Evolutionary conservation across 2,797 vertebrate genomes (phyloP).

Genomic region (Notamacropus eugenii): DNA sequence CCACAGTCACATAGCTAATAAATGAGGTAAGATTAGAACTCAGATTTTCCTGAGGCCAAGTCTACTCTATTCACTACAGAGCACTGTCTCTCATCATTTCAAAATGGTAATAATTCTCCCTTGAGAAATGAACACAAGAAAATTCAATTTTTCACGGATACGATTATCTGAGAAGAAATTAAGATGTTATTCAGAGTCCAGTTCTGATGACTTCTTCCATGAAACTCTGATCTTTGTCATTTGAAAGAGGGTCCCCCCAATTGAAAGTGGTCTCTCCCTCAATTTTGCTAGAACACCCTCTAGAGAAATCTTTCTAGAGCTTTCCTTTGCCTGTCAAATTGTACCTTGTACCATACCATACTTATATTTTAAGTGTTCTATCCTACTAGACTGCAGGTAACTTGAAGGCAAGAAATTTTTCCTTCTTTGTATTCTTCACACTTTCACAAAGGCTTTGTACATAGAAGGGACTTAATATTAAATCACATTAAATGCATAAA

Average conservation of each 20-base stretch:
- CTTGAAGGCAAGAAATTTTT: background rate
- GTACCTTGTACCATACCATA: background rate
- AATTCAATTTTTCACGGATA: background rate
- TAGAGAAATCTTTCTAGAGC: background rate
- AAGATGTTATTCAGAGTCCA: background rate
- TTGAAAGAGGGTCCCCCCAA: background rate
- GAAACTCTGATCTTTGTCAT: background rate
- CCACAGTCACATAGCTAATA: background rate
- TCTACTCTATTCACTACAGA: background rate
- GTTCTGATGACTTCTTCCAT: background rate
- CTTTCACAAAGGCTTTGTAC: background rate
- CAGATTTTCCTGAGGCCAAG: background rate
- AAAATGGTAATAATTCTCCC: background rate
- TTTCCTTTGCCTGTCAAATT: background rate
- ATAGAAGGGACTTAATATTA: background rate
- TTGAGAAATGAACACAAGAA: background rate
- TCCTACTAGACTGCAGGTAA: background rate
- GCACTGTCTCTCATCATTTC: background rate
- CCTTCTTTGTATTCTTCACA: background rate
- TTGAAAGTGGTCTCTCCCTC: background rate
- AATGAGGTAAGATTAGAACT: background rate
- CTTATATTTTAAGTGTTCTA: background rate
- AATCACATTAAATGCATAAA: background rate
- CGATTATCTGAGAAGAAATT: background rate
- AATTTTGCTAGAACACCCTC: background rate